These are phyloP conservation scores for Tokudaia muenninki DNA, from an alignment of 2,797 vertebrate species.

Conservation along the genomic window DNA sequence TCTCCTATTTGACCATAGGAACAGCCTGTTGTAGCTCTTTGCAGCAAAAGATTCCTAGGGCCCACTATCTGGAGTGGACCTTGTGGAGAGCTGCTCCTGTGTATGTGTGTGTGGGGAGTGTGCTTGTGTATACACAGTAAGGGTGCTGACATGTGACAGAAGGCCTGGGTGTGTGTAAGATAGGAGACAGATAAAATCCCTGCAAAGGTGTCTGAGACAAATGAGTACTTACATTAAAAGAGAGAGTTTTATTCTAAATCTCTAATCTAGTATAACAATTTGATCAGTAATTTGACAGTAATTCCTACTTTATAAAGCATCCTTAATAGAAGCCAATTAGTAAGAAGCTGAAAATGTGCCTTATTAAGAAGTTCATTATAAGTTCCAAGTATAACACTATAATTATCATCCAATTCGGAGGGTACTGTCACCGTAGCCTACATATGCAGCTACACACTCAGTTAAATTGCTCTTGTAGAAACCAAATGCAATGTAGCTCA, in stretches of 20 bases:
- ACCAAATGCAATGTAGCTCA: background rate
- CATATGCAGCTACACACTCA: background rate
- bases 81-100: constrained; percentile 32
- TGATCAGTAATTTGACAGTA: constrained; percentile 45
- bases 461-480: constrained; percentile 43
- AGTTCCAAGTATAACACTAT: constrained; percentile 38
- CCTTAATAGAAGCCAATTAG: constrained; percentile 49
- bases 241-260: constrained; percentile 22
- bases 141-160: background rate
- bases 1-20: constrained; percentile 40
- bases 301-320: constrained; percentile 65
- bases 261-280: constrained; percentile 42
- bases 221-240: constrained; percentile 13
- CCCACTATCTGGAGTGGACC: constrained; percentile 42
- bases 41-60: constrained; percentile 28
- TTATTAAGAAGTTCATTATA: constrained; percentile 41
- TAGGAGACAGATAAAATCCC: background rate
- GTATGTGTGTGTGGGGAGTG: constrained; percentile 3
- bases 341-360: constrained; percentile 60
- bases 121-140: background rate
- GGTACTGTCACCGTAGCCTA: background rate
- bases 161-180: background rate
- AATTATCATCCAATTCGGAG: background rate
- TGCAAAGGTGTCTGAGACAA: constrained; percentile 23
- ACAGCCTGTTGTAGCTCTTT: constrained; percentile 50